A percentile compares a stretch with the other conserved stretches of the same genome.
phyloP scores from a whole-genome alignment of 2,113 vertebrate genomes.

The Tychaedon coryphoeus region DNA sequence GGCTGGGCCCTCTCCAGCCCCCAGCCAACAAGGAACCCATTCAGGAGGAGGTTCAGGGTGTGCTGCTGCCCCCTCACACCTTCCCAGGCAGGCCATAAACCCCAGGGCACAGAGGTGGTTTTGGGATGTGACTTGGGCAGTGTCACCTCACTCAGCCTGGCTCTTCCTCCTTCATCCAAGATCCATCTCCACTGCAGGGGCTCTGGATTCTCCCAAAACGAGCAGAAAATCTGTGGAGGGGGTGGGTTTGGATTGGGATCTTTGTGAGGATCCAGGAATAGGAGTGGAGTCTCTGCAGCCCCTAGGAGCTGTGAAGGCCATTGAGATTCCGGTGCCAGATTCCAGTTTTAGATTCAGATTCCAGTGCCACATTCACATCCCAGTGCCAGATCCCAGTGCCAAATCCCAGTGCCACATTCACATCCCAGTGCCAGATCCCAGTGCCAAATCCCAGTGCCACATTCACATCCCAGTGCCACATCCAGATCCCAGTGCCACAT shows the following conservation, averaged over 20 bases:
- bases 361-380: too few species aligned
- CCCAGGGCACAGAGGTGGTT: neutral
- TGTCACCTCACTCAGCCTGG: rapidly evolving
- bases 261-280: neutral
- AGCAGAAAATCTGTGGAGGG: neutral
- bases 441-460: neutral
- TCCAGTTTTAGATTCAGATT: too few species aligned
- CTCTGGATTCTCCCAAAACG: rapidly evolving
- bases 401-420: too few species aligned
- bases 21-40: neutral
- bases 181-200: neutral
- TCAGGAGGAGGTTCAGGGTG: neutral
- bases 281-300: neutral
- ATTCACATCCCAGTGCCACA: too few species aligned
- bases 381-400: too few species aligned
- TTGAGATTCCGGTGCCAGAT: too few species aligned
- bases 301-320: neutral
- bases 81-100: neutral
- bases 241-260: rapidly evolving
- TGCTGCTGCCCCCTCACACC: neutral
- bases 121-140: neutral
- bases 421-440: neutral
- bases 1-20: neutral
- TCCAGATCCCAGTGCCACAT: too few species aligned
- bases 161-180: neutral